These are phyloP conservation scores for Cheirogaleus major DNA, from an alignment of 2,797 vertebrate species.

Conservation along the genomic window DNA sequence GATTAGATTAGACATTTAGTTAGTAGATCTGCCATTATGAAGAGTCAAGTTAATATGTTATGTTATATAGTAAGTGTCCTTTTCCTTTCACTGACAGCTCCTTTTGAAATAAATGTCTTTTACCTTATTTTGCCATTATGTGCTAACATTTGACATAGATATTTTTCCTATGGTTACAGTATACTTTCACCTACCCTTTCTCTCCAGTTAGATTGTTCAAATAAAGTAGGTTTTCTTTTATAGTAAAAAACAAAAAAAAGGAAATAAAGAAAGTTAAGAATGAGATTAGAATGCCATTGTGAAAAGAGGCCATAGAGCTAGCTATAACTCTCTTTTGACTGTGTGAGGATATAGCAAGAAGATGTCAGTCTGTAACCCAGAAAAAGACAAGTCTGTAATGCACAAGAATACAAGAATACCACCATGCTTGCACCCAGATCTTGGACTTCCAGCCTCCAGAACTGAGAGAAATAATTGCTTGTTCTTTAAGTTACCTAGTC, in stretches of 20 bases:
- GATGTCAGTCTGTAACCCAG: neutral
- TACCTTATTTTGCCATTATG: conserved; percentile 28
- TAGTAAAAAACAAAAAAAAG: neutral
- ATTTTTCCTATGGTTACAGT: neutral
- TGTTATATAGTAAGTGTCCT: neutral
- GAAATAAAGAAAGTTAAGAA: neutral
- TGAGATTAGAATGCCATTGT: neutral
- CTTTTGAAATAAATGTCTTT: conserved; percentile 47
- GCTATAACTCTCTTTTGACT: neutral
- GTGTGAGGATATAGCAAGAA: neutral
- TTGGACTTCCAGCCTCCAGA: neutral
- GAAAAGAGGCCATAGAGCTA: neutral
- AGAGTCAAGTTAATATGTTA: neutral
- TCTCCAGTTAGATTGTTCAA: conserved; percentile 31
- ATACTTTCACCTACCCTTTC: neutral
- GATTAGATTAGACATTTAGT: neutral
- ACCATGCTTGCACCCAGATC: neutral
- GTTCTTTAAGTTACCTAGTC: neutral
- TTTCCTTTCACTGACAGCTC: conserved; percentile 4
- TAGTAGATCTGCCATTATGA: neutral
- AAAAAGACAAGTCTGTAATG: neutral
- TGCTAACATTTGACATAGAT: conserved; percentile 34
- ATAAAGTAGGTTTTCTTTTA: conserved; percentile 66
- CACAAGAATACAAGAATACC: neutral
- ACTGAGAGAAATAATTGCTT: neutral